phyloP scores from a whole-genome alignment of 2,113 vertebrate genomes.

The Camelus dromedarius region DNA sequence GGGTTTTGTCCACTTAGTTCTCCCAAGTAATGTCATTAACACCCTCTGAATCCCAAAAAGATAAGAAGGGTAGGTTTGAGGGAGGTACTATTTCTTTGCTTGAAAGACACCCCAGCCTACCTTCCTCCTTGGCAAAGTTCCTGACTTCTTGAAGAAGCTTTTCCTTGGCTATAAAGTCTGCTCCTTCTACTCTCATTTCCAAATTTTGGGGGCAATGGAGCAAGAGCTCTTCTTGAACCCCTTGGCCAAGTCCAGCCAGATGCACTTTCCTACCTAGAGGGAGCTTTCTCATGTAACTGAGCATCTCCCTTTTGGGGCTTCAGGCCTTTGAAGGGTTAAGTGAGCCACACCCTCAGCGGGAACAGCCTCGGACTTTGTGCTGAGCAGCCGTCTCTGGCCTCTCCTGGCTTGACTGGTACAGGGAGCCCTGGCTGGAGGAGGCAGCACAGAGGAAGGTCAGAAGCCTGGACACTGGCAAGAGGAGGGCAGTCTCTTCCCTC shows the following conservation, averaged over 20 bases:
- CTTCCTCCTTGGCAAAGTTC: conserved; percentile 9
- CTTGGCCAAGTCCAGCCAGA: not conserved
- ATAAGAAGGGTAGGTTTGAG: not conserved
- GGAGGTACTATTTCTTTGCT: not conserved
- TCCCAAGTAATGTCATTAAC: not conserved
- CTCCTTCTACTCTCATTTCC: conserved; percentile 18
- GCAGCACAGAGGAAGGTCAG: conserved; percentile 40
- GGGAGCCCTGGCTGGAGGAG: conserved; percentile 11
- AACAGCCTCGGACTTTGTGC: conserved; percentile 80
- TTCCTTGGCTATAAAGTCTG: not conserved
- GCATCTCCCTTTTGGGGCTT: not conserved
- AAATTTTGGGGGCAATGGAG: not conserved
- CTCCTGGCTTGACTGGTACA: conserved; percentile 21
- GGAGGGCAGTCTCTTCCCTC: not conserved
- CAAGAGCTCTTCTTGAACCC: not conserved
- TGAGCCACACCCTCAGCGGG: conserved; percentile 76
- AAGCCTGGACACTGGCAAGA: conserved; percentile 20
- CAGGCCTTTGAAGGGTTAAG: conserved; percentile 75
- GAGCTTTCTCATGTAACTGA: not conserved
- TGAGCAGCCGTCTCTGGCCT: conserved; percentile 62
- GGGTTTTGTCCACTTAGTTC: conserved; percentile 39
- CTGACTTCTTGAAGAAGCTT: not conserved
- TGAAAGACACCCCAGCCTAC: not conserved
- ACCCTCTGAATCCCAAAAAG: not conserved
- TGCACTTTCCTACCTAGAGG: not conserved